Conservation (phyloP, 2,113 vertebrate genomes). For the Erythrolamprus reginae region DNA sequence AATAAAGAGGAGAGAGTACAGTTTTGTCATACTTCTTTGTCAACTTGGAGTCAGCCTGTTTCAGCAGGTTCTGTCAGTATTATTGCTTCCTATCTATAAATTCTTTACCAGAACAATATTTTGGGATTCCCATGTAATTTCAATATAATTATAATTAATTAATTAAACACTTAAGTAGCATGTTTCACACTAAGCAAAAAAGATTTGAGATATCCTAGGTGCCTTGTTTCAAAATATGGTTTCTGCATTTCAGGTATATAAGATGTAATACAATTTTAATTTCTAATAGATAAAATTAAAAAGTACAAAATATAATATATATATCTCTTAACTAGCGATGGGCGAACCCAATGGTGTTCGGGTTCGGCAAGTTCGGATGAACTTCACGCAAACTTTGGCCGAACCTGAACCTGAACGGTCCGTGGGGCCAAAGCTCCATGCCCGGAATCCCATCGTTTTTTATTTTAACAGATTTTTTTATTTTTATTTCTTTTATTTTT, state of each 20-base stretch:
- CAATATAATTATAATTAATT: not conserved
- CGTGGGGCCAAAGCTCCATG: no score
- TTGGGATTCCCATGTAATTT: not conserved
- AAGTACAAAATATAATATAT: not conserved
- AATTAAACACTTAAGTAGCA: not conserved
- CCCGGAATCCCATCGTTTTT: no score
- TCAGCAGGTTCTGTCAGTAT: not conserved
- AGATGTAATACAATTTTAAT: not conserved
- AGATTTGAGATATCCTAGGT: not conserved
- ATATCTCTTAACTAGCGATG: no score
- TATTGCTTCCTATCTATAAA: not conserved
- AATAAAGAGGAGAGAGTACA: not conserved
- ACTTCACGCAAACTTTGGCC: no score
- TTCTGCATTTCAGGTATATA: not conserved
- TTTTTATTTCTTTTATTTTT: no score
- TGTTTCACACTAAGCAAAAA: not conserved
- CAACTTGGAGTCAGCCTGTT: not conserved
- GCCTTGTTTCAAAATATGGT: not conserved
- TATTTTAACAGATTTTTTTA: no score
- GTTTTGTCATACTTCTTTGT: not conserved
- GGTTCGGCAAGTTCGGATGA: no score
- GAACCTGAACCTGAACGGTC: no score
- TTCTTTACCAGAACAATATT: not conserved
- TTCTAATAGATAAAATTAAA: not conserved
- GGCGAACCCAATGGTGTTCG: no score